Conservation (phyloP, 2,888 invertebrate genomes). For the Lumbricus terrestris region DNA sequence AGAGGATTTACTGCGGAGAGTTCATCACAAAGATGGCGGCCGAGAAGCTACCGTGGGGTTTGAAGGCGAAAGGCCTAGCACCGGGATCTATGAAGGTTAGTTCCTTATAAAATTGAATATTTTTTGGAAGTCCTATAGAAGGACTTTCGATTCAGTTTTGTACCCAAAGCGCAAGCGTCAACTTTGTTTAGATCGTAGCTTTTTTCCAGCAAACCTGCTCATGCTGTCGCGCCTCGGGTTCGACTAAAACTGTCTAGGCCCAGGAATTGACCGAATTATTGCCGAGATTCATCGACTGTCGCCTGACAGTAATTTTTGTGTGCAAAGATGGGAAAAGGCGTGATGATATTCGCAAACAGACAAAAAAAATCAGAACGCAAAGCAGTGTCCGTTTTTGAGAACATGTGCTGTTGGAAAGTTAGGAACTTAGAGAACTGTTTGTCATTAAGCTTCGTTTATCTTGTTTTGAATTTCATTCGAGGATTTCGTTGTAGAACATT, state of each 20-base stretch:
- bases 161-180: not conserved
- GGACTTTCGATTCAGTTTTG: not conserved
- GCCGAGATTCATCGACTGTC: not conserved
- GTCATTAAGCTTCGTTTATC: not conserved
- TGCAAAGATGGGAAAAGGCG: not conserved
- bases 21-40: conserved; percentile 22
- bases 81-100: conserved; percentile 39
- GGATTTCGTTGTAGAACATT: conserved; percentile 44
- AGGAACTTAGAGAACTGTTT: not conserved
- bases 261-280: not conserved
- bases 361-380: not conserved
- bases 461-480: no score
- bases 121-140: not conserved
- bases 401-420: not conserved
- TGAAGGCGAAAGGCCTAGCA: conserved; percentile 36
- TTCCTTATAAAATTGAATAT: not conserved
- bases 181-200: not conserved
- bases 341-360: not conserved
- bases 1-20: not conserved
- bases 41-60: conserved; percentile 39
- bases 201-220: not conserved
- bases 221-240: not conserved
- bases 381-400: not conserved
- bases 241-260: not conserved
- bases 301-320: not conserved